Evolutionary conservation across 2,113 vertebrate genomes (phyloP).

Genomic region (Xerus inauris): DNA sequence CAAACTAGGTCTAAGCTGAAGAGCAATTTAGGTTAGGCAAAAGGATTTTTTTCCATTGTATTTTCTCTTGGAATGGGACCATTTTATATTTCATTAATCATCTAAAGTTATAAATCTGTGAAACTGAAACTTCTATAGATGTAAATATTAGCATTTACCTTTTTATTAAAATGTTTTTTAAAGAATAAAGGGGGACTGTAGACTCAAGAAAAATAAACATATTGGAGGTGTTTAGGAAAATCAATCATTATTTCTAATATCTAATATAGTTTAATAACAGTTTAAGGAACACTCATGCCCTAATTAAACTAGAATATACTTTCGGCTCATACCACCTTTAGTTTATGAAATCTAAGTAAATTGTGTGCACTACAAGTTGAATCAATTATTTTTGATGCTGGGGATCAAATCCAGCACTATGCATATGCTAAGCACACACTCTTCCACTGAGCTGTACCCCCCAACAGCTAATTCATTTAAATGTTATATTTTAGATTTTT

Average conservation of each 20-base stretch:
- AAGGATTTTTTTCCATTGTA: not conserved
- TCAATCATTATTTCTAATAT: not conserved
- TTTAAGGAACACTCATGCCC: not conserved
- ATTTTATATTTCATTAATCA: slow-evolving; percentile 1
- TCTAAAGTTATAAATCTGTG: slow-evolving; percentile 4
- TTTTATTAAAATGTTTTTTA: slow-evolving; percentile 36
- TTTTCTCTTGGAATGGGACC: not conserved
- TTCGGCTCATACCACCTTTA: not conserved
- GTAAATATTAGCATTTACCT: slow-evolving; percentile 37
- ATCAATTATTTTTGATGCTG: not conserved
- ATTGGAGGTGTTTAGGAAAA: not conserved
- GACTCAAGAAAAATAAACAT: slow-evolving; percentile 30
- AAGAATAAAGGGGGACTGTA: not conserved
- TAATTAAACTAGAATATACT: slow-evolving; percentile 38
- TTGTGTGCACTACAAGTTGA: not conserved
- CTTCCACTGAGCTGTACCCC: not conserved
- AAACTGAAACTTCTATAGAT: slow-evolving; percentile 7
- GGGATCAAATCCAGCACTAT: not conserved
- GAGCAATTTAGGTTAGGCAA: slow-evolving; percentile 55
- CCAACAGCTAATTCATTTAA: slow-evolving; percentile 58
- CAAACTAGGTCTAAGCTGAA: slow-evolving; percentile 38
- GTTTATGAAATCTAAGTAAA: slow-evolving; percentile 53
- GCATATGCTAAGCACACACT: not conserved
- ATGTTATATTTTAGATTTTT: slow-evolving; percentile 61
- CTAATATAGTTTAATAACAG: not conserved